These are phyloP conservation scores for Homalodisca vitripennis DNA, from an alignment of 1,140 invertebrate genomes.

Conservation along the genomic window DNA sequence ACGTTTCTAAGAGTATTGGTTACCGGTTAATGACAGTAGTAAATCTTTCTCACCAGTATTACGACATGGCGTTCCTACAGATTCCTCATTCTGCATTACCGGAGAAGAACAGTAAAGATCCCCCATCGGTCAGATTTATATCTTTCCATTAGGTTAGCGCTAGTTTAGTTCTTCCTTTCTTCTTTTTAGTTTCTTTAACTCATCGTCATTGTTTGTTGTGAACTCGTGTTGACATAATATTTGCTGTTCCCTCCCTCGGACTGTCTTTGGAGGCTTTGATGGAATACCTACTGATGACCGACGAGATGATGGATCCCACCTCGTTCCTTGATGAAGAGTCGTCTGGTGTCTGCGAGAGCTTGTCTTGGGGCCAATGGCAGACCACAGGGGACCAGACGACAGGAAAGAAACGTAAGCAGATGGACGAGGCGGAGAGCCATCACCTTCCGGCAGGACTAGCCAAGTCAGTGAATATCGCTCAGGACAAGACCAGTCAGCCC, in stretches of 20 bases:
- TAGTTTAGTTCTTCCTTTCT: conserved; percentile 16
- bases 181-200: background rate
- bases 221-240: background rate
- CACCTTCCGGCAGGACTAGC: background rate
- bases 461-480: background rate
- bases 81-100: conserved; percentile 41
- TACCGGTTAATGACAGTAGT: background rate
- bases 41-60: conserved; percentile 18
- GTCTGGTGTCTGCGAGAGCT: background rate
- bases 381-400: background rate
- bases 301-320: conserved; percentile 30
- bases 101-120: conserved; percentile 43
- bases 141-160: conserved; percentile 14
- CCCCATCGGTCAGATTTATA: conserved; percentile 27
- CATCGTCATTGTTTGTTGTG: background rate
- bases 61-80: conserved; percentile 40
- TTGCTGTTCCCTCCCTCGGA: conserved; percentile 12
- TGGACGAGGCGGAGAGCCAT: conserved; percentile 11
- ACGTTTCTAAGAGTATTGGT: background rate
- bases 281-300: conserved; percentile 31
- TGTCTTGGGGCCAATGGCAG: conserved; percentile 33
- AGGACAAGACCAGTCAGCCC: conserved; percentile 15
- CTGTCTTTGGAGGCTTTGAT: conserved; percentile 15
- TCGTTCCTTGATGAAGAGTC: conserved; percentile 31
- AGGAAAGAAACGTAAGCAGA: background rate